phyloP scores from a whole-genome alignment of 2,113 vertebrate species.

The Neogobius melanostomus region DNA sequence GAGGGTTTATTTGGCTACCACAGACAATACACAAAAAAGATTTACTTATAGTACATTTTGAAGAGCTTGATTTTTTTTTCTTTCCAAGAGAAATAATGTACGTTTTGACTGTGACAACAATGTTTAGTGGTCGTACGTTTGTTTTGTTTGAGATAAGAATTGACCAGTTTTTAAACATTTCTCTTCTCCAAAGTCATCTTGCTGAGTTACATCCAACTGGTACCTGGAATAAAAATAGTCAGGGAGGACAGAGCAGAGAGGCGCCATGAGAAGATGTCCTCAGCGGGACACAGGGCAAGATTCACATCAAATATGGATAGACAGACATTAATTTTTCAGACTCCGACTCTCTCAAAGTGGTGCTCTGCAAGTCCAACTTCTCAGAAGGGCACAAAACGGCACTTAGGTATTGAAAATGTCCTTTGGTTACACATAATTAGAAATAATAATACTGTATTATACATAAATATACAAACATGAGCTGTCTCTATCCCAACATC shows the following conservation, averaged over 20 bases:
- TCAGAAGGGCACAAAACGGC: conserved; percentile 16
- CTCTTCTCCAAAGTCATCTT: not conserved
- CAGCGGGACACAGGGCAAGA: conserved; percentile 15
- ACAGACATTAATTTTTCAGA: conserved; percentile 59
- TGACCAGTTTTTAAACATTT: not conserved
- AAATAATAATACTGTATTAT: too few relatives aligned
- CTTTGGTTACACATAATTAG: too few relatives aligned
- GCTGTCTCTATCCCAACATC: too few relatives aligned
- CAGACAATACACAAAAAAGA: too few relatives aligned
- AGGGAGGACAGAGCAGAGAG: not conserved
- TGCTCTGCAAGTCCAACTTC: conserved; percentile 13
- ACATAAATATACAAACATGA: too few relatives aligned
- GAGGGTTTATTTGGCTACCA: too few relatives aligned
- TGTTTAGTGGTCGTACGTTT: too few relatives aligned
- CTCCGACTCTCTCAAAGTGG: conserved; percentile 11
- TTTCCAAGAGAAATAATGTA: too few relatives aligned
- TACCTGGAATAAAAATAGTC: not conserved
- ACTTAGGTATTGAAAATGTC: not conserved
- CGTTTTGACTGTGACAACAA: too few relatives aligned
- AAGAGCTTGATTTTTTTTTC: too few relatives aligned
- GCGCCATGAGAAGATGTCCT: conserved; percentile 32
- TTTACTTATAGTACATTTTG: too few relatives aligned
- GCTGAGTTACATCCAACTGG: not conserved
- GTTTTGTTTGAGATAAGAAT: too few relatives aligned
- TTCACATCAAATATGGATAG: conserved; percentile 67